Evolutionary conservation across 1,140 invertebrate genomes (phyloP).

Genomic region (Olivierus martensii): DNA sequence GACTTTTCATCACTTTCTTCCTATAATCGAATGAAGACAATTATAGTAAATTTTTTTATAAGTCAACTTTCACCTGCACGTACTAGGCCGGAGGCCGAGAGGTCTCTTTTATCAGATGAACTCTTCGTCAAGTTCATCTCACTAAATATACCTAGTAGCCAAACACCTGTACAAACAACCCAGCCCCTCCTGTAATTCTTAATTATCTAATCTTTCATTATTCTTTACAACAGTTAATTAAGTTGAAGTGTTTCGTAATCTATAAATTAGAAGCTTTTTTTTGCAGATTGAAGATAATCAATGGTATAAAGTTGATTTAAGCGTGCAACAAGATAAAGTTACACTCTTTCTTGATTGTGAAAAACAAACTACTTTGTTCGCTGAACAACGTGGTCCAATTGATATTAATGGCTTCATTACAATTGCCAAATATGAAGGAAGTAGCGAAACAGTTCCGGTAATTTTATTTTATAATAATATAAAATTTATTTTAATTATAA

Average conservation of each 20-base stretch:
- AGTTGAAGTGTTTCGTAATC: background rate
- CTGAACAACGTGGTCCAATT: constrained; percentile 42
- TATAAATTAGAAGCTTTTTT: constrained; percentile 6
- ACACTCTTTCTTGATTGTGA: constrained; percentile 56
- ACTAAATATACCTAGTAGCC: no score
- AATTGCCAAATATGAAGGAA: constrained; percentile 42
- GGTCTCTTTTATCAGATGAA: no score
- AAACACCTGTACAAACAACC: no score
- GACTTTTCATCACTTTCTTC: no score
- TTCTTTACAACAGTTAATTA: background rate
- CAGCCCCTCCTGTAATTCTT: no score
- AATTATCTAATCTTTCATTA: no score
- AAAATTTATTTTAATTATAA: background rate
- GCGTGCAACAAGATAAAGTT: constrained; percentile 47
- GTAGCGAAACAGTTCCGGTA: constrained; percentile 46
- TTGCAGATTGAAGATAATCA: constrained; percentile 54
- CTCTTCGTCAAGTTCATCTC: no score
- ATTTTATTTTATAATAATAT: constrained; percentile 22
- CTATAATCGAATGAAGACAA: no score
- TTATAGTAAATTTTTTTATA: no score
- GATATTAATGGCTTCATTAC: constrained; percentile 51
- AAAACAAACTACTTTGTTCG: constrained; percentile 27
- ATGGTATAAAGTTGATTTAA: constrained; percentile 69
- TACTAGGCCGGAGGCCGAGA: no score
- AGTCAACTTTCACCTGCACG: no score